Evolutionary conservation across 1,140 invertebrate genomes (phyloP), one percentile per base, ranked within the genome.

Genomic region (Diploscapter pachys): DNA sequence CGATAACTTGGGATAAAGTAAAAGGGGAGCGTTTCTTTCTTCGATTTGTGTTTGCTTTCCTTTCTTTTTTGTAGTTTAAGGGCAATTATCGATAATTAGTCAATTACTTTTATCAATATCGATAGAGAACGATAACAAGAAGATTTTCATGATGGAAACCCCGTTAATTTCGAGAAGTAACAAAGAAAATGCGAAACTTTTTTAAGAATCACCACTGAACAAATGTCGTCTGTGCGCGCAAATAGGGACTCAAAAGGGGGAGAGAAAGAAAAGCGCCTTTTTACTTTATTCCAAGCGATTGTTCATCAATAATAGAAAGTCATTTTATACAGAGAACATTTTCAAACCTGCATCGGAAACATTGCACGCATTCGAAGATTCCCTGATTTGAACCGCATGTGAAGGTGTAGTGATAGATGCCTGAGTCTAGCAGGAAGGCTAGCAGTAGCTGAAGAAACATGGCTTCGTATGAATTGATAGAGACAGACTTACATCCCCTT

Each of bases 261-360:
- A 31, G 31, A 31, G 31, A 31, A 31, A 31, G 31, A 31, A 31
- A 31, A 31, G 31, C 31, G 31, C 31, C 31, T 31, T 11, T 59
- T 13, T 59, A 59, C 57, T 11, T 9, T 59, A 9, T 11, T 13
- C 57, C 57, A 59, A 59, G 9, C 1, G 57, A 13, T 11, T 13
- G 9, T 9, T 13, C 31, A 9, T 59, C 57, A 59, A 59, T 13
- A 13, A 59, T 11, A 11, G 9, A 11, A 11, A 11, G 57, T 59
- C 9, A 11, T 59, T 59, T 11, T 11, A 59, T 59, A 59, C 9
- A 59, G 9, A 59, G 31, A 59, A 11, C 31, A 59, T 11, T 11
- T 59, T 63, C 64, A 54, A 31, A 74, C 73, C 70, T 74, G 73
- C 73, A 74, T 13, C 65, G 64, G 50, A 74, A 74, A 8, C 57